Percentiles rank a stretch among this genome's conserved stretches.
phyloP scores from a whole-genome alignment of 2,113 vertebrate genomes.

The Muntiacus reevesi region DNA sequence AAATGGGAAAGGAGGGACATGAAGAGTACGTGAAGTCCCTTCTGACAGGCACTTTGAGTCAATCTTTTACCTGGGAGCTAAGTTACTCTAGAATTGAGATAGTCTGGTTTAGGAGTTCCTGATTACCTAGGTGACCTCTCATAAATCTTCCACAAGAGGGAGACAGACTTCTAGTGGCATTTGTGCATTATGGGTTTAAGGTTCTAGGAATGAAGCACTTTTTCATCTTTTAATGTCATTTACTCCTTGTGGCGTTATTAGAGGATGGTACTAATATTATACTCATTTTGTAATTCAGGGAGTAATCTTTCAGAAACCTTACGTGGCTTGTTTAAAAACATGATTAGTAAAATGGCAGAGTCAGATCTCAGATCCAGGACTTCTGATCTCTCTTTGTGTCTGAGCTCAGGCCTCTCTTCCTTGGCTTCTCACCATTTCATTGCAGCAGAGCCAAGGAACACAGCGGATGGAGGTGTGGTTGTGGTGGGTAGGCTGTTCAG shows the following conservation, averaged over 20 bases:
- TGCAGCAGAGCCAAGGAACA: neutral
- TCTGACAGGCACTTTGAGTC: neutral
- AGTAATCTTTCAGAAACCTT: neutral
- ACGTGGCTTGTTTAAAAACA: neutral
- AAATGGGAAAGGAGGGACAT: neutral
- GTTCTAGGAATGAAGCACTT: neutral
- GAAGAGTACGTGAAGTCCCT: neutral
- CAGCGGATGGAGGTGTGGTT: neutral
- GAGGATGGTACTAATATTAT: neutral
- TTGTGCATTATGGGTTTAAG: neutral
- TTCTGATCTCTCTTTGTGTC: neutral
- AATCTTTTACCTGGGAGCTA: neutral
- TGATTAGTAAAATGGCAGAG: neutral
- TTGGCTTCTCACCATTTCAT: neutral
- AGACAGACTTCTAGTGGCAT: neutral
- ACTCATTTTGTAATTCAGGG: neutral
- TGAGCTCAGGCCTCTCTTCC: neutral
- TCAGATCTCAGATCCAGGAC: neutral
- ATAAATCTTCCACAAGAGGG: constrained; percentile 22
- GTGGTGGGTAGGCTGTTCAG: constrained; percentile 1
- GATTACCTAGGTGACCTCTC: neutral
- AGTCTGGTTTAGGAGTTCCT: constrained; percentile 17
- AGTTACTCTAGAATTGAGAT: neutral
- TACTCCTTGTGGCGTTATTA: neutral
- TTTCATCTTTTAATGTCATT: neutral